Evolutionary conservation across 2,797 vertebrate species (phyloP).

Genomic region (Malurus splendens): DNA sequence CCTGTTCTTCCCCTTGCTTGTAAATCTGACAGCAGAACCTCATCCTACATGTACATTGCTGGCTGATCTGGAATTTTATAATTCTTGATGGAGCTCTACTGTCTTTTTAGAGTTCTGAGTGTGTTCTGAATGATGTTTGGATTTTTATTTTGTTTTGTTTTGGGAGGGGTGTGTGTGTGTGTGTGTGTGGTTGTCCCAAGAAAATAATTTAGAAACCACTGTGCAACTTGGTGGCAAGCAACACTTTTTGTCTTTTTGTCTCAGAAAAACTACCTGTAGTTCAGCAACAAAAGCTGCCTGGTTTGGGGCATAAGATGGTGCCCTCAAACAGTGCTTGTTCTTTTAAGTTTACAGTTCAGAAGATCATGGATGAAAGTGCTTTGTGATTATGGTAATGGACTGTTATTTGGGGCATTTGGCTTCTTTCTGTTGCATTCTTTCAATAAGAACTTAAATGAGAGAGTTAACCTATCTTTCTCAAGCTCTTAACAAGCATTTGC

Average conservation of each 20-base stretch:
- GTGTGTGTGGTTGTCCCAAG: background rate
- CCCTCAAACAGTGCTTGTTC: background rate
- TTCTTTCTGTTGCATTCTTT: background rate
- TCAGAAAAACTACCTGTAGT: background rate
- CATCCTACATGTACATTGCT: background rate
- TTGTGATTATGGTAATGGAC: background rate
- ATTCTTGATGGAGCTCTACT: background rate
- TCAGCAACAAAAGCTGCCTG: background rate
- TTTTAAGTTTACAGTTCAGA: background rate
- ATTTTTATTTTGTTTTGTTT: background rate
- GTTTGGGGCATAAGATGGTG: background rate
- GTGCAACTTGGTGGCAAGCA: background rate
- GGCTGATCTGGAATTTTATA: background rate
- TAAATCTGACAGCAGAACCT: background rate
- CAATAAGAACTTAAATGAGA: background rate
- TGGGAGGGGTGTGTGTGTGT: fast-evolving
- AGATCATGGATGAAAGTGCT: background rate
- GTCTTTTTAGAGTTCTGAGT: background rate
- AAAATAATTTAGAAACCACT: background rate
- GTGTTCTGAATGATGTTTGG: background rate
- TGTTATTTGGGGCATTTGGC: background rate
- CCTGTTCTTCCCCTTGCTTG: background rate
- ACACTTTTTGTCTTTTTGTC: background rate
- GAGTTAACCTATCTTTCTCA: background rate
- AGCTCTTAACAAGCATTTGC: background rate